Evolutionary conservation across 2,113 vertebrate genomes (phyloP), one percentile per base, ranked within the genome.

Genomic region (Steatornis caripensis): DNA sequence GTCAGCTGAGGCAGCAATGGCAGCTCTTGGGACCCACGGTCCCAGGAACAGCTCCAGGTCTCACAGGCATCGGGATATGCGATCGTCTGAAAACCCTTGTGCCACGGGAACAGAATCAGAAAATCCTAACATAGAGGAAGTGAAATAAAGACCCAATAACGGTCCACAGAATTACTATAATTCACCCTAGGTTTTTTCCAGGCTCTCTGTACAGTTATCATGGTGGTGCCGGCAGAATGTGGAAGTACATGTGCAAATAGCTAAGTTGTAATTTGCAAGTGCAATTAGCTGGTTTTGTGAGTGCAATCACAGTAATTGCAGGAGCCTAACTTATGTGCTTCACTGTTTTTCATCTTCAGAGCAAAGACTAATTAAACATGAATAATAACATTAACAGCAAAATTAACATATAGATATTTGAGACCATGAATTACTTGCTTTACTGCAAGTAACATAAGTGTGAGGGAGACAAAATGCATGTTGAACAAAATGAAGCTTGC

Each of bases 201-300:
- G 84, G 37, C 92, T 95, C 36, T 88, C 75, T 84, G 29, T 65
- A 74, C 53, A 93, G 81, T 92, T 97, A 92, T 87, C 60, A 3
- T 87, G 68, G 75, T 93, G 78, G 94, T 96, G 92, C 93, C 51
- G 69, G 87, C 93, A 95, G 95, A 96, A 91, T 89, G 92, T 36
- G 34, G 93, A 93, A 96, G 77, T 97, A 86, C 92, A 96, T 89
- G 96, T 97, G 94, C 94, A 95, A 96, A 97, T 95, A 97, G 88
- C 95, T 91, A 96, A 94, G 77, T 96, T 91, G 93, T 97, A 97
- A 97, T 97, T 97, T 97, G 92, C 92, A 96, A 97, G 90, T 95
- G 96, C 96, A 97, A 97, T 97, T 97, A 97, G 94, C 94, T 89
- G 94, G 94, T 96, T 97, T 97, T 97, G 95, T 96, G 97, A 96